Conservation (phyloP, 2,888 invertebrate genomes). For the Eurytoma adleriae region DNA sequence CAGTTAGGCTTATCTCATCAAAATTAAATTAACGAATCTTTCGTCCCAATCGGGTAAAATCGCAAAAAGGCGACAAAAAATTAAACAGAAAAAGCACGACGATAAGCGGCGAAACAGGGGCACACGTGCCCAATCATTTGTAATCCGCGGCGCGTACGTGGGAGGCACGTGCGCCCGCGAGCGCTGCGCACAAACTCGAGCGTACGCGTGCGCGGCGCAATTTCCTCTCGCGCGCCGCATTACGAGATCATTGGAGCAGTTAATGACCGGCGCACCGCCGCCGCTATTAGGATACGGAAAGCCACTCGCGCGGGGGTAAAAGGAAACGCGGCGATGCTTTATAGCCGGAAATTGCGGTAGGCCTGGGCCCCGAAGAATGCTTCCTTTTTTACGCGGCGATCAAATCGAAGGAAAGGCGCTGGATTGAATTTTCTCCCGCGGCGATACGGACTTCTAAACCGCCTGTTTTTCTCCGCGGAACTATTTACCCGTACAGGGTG, state of each 20-base stretch:
- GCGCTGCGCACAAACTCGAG: background rate
- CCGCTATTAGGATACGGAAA: conserved; percentile 23
- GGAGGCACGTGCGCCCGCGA: conserved; percentile 37
- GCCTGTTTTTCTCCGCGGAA: background rate
- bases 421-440: conserved; percentile 13
- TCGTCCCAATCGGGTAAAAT: background rate
- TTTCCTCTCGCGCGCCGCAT: conserved; percentile 9
- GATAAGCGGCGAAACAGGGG: background rate
- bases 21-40: background rate
- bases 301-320: background rate
- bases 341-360: conserved; percentile 50
- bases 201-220: background rate
- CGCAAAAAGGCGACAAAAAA: background rate
- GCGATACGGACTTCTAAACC: conserved; percentile 29
- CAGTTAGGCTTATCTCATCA: too few species aligned
- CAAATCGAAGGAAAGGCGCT: too few species aligned
- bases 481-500: too few species aligned
- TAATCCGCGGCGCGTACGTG: conserved; percentile 29
- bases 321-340: conserved; percentile 29
- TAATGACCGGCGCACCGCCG: conserved; percentile 39
- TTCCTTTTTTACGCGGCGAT: too few species aligned
- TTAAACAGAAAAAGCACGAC: background rate
- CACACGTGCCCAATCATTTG: conserved; percentile 37
- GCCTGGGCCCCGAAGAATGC: background rate
- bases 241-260: conserved; percentile 53